Conservation (phyloP, 2,113 vertebrate species). For the Leptosomus discolor region DNA sequence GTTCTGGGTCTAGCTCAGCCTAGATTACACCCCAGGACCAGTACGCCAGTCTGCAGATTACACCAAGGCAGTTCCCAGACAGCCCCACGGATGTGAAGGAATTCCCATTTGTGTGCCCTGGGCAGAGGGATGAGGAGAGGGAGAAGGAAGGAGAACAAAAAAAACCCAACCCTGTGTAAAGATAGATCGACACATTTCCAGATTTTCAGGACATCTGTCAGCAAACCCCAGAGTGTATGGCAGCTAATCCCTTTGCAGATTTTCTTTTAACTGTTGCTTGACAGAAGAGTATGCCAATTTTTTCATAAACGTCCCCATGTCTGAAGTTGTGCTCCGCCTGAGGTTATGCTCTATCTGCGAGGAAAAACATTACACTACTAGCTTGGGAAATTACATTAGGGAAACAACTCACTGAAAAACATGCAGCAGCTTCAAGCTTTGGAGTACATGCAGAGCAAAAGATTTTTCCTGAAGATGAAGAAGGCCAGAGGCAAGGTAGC, state of each 20-base stretch:
- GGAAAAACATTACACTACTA: not conserved
- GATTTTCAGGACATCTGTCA: conserved; percentile 71
- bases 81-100: not conserved
- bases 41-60: rapidly evolving
- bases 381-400: not conserved
- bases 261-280: conserved; percentile 67
- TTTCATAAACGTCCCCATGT: not conserved
- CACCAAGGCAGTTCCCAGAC: not conserved
- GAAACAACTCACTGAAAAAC: not conserved
- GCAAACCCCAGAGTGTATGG: conserved; percentile 27
- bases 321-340: not conserved
- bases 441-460: not conserved
- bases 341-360: conserved; percentile 20
- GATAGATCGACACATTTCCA: conserved; percentile 60
- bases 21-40: not conserved
- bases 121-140: not conserved
- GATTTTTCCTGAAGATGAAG: not conserved
- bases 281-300: conserved; percentile 15
- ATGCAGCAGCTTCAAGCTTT: not conserved
- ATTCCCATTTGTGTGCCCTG: not conserved
- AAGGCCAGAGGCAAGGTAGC: not conserved
- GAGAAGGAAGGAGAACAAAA: not conserved
- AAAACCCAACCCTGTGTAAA: not conserved
- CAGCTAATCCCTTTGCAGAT: conserved; percentile 64
- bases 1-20: not conserved